Evolutionary conservation across 2,113 vertebrate species (phyloP).

Genomic region (Protobothrops flavoviridis): DNA sequence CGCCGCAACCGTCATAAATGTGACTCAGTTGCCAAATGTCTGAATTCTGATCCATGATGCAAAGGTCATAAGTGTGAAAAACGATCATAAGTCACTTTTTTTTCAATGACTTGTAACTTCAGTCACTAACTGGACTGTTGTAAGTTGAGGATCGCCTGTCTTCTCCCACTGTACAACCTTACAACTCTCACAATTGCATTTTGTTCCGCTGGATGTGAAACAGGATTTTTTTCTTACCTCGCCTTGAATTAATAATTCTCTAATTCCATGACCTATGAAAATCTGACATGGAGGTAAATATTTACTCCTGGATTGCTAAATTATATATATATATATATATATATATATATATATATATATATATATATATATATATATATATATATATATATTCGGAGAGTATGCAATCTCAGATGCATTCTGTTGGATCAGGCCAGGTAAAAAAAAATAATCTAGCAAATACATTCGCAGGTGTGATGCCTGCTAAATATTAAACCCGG

Average conservation of each 20-base stretch:
- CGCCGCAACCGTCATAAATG: neutral
- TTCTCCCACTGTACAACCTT: neutral
- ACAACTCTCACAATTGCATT: neutral
- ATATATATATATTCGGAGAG: too few species aligned
- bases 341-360: too few species aligned
- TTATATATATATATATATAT: too few species aligned
- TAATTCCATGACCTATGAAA: neutral
- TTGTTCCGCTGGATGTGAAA: neutral
- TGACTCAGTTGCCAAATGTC: neutral
- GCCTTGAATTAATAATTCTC: neutral
- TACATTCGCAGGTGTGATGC: neutral
- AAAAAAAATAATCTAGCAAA: neutral
- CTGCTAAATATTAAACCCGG: neutral
- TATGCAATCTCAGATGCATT: neutral
- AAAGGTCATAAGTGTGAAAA: neutral
- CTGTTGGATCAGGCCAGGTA: neutral
- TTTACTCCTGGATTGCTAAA: neutral
- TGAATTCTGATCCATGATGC: neutral
- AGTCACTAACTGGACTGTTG: neutral
- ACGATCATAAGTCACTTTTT: neutral
- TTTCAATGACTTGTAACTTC: neutral
- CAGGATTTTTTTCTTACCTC: neutral
- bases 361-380: too few species aligned
- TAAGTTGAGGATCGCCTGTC: neutral
- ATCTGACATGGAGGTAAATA: neutral